phyloP scores from a whole-genome alignment of 2,888 invertebrate species.

The Alitta virens region DNA sequence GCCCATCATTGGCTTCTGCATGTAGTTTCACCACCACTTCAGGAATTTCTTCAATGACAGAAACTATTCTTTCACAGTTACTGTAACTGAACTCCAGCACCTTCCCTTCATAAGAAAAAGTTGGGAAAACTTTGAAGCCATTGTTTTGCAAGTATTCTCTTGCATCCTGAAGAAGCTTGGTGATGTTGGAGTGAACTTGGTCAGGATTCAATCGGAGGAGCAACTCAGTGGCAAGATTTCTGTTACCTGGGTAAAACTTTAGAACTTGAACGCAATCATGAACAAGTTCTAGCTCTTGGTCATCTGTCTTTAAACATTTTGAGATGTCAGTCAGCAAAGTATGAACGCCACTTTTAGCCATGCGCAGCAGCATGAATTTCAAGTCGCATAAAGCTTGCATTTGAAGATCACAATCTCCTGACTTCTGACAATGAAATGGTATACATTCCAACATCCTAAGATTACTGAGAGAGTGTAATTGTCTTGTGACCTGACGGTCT shows the following conservation, averaged over 20 bases:
- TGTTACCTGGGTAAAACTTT: no score
- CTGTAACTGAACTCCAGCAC: no score
- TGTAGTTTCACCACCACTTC: no score
- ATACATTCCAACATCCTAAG: constrained; percentile 15
- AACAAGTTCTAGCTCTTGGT: constrained; percentile 7
- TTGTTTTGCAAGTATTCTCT: not conserved
- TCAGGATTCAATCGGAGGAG: constrained; percentile 4
- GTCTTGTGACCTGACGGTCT: constrained; percentile 47
- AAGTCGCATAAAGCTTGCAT: constrained; percentile 22
- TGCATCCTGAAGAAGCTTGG: constrained; percentile 2
- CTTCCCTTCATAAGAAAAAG: no score
- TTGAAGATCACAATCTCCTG: constrained; percentile 1
- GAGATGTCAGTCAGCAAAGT: not conserved
- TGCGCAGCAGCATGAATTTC: constrained; percentile 19
- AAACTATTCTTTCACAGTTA: no score
- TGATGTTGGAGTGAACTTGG: not conserved
- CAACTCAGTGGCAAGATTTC: not conserved
- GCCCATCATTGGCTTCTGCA: no score
- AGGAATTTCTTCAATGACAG: no score
- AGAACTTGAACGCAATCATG: not conserved
- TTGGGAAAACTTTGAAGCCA: no score
- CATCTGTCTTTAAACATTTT: not conserved
- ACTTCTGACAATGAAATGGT: constrained; percentile 16
- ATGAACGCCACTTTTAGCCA: constrained; percentile 4
- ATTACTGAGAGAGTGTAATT: constrained; percentile 15